A percentile compares a stretch with the other conserved stretches of the same genome.
These are phyloP conservation scores for Campopleginae sp. DNA, from an alignment of 2,888 invertebrate genomes.

Conservation along the genomic window DNA sequence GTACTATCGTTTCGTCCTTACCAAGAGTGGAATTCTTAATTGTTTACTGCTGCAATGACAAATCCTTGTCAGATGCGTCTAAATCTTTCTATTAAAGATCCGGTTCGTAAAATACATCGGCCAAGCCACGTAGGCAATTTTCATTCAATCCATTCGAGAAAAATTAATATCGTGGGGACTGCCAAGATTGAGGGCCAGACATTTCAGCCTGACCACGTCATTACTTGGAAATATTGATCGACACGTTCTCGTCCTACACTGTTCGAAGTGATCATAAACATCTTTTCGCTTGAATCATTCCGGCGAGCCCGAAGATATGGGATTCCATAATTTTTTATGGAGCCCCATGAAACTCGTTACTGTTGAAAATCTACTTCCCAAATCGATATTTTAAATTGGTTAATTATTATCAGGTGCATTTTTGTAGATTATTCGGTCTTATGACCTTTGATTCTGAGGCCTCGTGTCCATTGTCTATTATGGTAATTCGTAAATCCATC, in stretches of 20 bases:
- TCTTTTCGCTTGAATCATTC: no score
- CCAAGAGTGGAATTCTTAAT: background rate
- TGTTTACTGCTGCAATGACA: background rate
- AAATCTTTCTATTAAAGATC: background rate
- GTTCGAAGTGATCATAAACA: no score
- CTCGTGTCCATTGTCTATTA: background rate
- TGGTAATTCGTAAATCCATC: slow-evolving; percentile 5
- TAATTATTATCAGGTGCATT: background rate
- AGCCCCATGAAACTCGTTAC: background rate
- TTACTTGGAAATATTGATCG: no score
- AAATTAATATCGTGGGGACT: background rate
- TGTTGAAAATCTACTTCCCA: background rate
- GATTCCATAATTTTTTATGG: background rate
- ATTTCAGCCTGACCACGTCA: no score
- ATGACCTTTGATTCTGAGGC: background rate
- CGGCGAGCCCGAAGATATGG: no score
- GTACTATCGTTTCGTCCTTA: background rate
- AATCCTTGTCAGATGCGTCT: background rate
- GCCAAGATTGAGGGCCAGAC: no score
- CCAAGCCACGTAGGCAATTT: no score
- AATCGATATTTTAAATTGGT: background rate
- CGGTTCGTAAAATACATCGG: background rate
- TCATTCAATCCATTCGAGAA: no score
- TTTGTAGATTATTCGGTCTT: background rate
- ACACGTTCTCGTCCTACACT: no score